These are phyloP conservation scores for Ornithoptera priamus DNA, from an alignment of 2,888 invertebrate species.

Conservation along the genomic window DNA sequence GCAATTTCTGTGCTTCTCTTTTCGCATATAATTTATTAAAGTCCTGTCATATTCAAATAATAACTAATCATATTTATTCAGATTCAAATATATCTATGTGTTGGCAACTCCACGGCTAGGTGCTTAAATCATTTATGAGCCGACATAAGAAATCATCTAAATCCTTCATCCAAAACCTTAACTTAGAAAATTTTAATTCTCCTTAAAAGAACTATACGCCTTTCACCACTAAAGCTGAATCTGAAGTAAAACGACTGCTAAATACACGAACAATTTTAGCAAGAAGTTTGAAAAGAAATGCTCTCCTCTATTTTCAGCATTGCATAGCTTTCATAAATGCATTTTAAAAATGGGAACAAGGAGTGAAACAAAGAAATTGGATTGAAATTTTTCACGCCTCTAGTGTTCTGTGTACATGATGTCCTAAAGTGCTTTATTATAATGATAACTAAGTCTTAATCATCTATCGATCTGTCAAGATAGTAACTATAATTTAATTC, in stretches of 20 bases:
- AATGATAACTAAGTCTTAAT: neutral
- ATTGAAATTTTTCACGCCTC: conserved; percentile 26
- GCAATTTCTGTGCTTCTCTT: neutral
- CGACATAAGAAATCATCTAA: neutral
- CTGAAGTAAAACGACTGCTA: conserved; percentile 17
- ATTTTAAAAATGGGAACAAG: conserved; percentile 27
- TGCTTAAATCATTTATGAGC: neutral
- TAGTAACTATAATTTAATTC: neutral
- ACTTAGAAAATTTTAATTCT: neutral
- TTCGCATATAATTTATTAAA: neutral
- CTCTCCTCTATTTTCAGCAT: conserved; percentile 16
- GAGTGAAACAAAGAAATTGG: conserved; percentile 28
- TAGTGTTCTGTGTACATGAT: conserved; percentile 14
- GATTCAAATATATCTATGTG: too few species aligned
- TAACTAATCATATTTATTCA: too few species aligned
- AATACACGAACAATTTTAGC: conserved; percentile 24
- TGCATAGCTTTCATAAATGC: conserved; percentile 28
- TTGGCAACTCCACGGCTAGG: too few species aligned
- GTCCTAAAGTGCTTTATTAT: neutral
- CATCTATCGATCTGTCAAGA: neutral
- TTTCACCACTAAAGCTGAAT: conserved; percentile 8
- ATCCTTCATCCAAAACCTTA: neutral
- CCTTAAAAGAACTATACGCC: neutral
- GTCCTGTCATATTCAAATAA: too few species aligned
- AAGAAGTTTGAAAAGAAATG: conserved; percentile 23